Base-by-base conservation (phyloP, 2,797 vertebrate genomes). In the Melanotaenia boesemani region DNA sequence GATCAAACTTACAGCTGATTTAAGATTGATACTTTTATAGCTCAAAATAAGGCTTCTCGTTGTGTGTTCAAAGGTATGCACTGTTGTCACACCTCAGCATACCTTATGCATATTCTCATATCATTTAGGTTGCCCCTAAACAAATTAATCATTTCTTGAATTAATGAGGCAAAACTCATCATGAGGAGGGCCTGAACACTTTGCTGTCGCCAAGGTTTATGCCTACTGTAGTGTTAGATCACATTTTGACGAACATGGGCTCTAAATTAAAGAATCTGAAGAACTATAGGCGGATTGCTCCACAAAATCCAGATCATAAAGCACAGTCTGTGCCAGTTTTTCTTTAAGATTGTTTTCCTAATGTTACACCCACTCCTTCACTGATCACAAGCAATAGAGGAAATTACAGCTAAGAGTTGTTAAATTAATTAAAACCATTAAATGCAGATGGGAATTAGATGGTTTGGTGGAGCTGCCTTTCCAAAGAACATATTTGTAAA, bases 341-440 rank as follows among this genome's bases (percentile, higher is more conserved):
- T 20, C 52, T 60, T 30, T 36, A 62, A 32, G 66, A 55, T 16
- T 11, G 4, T 34, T 36, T 9, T 39, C 18, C 63, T 57, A 39
- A 5, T 61, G 70, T 56, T 11, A 44, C 67, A 50, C 18, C 55
- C 22, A 9, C 34, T 5, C 16, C 24, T 48, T 48, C 65, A 67
- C 63, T 59, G 63, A 77, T 83, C 63, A 55, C 22, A 32, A 48
- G 4, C 26, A 67, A 62, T 15, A 62, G n/a, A 66, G 71, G 67
- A 86, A 80, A 77, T 77, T 6, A 56, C n/a, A 34, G 32, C 68
- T 58, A 2, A 28, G 8, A 3, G 74, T 67, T 76, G 70, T 66
- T 39, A 44, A 48, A 84, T 71, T 77, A 54, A 84, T 83, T 68
- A 39, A 2, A 64, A 59, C 39, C 52, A 65, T 77, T 81, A 77